These are phyloP conservation scores for Drosophila pseudotalamancana DNA, from an alignment of 2,888 invertebrate species.

Conservation along the genomic window DNA sequence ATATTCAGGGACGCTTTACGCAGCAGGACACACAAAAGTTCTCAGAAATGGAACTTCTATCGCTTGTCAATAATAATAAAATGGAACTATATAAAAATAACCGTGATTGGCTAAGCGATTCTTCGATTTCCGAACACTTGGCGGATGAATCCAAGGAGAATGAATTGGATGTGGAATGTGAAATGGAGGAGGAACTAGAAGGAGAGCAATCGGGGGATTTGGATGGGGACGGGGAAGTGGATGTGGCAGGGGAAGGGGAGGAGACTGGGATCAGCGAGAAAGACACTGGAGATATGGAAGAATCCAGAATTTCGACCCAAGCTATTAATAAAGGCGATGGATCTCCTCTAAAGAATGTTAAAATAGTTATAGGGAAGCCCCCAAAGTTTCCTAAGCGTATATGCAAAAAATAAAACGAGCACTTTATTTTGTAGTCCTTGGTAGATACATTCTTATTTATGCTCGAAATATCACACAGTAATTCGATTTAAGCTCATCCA, in stretches of 20 bases:
- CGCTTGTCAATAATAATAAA: neutral
- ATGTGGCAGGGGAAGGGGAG: too few species aligned
- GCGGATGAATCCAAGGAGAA: neutral
- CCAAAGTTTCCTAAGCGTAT: neutral
- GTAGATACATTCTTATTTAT: neutral
- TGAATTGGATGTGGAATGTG: neutral
- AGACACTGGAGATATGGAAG: too few species aligned
- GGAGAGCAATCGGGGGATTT: too few species aligned
- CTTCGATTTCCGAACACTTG: neutral
- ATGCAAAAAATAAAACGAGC: neutral
- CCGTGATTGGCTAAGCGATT: neutral
- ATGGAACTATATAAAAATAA: neutral
- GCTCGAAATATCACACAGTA: neutral
- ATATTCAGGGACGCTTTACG: neutral
- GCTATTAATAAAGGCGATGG: neutral
- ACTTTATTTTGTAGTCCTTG: neutral
- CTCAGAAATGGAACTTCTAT: neutral
- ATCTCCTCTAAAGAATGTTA: neutral
- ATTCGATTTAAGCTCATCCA: slow-evolving; percentile 9
- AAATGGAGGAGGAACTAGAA: neutral
- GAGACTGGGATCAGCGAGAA: neutral
- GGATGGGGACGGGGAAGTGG: too few species aligned
- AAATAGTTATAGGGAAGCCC: neutral
- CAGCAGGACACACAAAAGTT: too few species aligned
- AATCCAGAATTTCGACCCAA: too few species aligned